Evolutionary conservation across 2,888 invertebrate genomes (phyloP).

Genomic region (Cephalotes varians): DNA sequence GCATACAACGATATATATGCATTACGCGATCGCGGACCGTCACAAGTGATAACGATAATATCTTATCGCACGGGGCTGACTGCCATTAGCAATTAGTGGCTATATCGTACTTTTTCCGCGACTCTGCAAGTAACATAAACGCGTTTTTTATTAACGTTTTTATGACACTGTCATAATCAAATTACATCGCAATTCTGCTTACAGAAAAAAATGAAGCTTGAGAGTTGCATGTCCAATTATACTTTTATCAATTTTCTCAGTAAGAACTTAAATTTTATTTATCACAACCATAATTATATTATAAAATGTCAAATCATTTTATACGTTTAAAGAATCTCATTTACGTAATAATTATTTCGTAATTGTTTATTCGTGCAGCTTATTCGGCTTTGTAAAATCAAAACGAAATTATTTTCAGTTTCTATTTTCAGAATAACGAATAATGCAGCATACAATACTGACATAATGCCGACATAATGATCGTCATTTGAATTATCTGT

Average conservation of each 20-base stretch:
- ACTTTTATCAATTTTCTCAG: not conserved
- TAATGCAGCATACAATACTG: not conserved
- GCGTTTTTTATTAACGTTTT: not conserved
- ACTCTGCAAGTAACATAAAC: not conserved
- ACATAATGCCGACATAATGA: not conserved
- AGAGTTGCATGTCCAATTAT: not conserved
- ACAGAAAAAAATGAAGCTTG: not conserved
- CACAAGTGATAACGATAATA: slow-evolving; percentile 50
- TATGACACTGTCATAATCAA: too few species aligned
- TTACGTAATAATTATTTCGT: not conserved
- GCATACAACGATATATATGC: not conserved
- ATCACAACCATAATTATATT: not conserved
- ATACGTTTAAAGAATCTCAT: not conserved
- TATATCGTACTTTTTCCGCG: not conserved
- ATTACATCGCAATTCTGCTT: not conserved
- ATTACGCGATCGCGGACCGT: slow-evolving; percentile 47
- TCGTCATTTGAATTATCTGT: not conserved
- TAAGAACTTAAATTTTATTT: not conserved
- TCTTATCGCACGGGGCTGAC: slow-evolving; percentile 48
- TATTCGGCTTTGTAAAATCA: not conserved
- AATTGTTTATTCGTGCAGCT: not conserved
- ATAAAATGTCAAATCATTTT: not conserved
- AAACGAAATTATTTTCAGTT: not conserved
- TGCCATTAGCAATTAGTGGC: not conserved
- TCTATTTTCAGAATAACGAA: not conserved